Conservation (phyloP, 2,888 invertebrate species). For the Cryptops parisi region DNA sequence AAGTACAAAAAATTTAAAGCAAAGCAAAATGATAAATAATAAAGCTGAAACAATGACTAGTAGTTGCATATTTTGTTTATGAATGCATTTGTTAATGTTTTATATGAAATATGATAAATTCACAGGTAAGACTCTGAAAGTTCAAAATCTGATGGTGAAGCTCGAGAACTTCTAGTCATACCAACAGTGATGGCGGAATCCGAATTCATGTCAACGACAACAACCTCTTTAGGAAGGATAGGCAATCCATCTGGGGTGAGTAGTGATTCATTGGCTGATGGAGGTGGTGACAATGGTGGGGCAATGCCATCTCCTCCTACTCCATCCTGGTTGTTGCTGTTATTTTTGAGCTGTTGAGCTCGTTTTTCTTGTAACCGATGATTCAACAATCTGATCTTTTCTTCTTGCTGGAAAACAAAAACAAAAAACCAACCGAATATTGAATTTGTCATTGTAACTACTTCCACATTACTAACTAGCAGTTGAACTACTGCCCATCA, state of each 20-base stretch:
- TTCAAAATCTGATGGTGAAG: constrained; percentile 73
- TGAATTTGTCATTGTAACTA: too few relatives aligned
- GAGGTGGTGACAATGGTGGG: neutral
- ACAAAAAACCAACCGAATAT: neutral
- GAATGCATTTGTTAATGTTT: too few relatives aligned
- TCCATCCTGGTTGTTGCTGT: neutral
- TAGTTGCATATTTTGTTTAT: too few relatives aligned
- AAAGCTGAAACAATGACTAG: too few relatives aligned
- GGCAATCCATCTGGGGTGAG: constrained; percentile 7
- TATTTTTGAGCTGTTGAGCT: constrained; percentile 16
- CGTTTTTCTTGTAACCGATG: constrained; percentile 21
- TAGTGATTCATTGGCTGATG: neutral
- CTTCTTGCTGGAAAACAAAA: constrained; percentile 22
- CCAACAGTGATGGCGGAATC: constrained; percentile 53
- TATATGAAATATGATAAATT: constrained; percentile 8
- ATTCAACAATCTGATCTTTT: constrained; percentile 22
- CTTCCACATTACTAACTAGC: too few relatives aligned
- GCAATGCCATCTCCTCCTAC: neutral
- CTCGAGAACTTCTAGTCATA: constrained; percentile 57
- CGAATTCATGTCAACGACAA: constrained; percentile 60
- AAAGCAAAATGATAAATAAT: too few relatives aligned
- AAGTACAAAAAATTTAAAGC: too few relatives aligned
- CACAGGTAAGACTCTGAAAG: constrained; percentile 75
- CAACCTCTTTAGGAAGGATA: constrained; percentile 32
- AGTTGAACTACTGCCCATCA: too few relatives aligned